phyloP scores from a whole-genome alignment of 2,888 invertebrate genomes.

The Galerucella calmariensis region DNA sequence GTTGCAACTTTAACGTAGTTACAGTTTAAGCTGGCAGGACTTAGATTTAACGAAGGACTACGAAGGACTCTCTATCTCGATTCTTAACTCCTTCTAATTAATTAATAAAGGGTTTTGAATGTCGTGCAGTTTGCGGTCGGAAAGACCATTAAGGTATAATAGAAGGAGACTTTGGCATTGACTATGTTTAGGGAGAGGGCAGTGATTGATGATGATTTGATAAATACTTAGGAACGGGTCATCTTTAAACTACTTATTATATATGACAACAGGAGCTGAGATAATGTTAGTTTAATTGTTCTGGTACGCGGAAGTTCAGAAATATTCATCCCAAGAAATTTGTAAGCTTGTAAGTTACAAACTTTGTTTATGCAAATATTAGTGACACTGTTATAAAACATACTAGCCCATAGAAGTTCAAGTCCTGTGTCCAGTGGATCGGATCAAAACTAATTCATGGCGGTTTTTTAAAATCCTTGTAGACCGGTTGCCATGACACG shows the following conservation, averaged over 20 bases:
- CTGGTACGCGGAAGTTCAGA: background rate
- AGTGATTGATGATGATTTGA: constrained; percentile 38
- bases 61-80: constrained; percentile 24
- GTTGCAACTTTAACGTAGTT: constrained; percentile 36
- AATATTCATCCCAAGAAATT: background rate
- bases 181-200: constrained; percentile 23
- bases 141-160: constrained; percentile 39
- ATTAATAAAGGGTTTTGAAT: constrained; percentile 41
- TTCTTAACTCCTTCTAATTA: constrained; percentile 42
- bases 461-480: too few species aligned
- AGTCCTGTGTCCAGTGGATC: too few species aligned
- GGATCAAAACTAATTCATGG: too few species aligned
- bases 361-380: background rate
- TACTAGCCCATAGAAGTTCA: too few species aligned
- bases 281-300: constrained; percentile 26
- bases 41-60: constrained; percentile 37
- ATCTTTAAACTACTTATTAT: constrained; percentile 19
- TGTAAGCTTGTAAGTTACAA: background rate
- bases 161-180: constrained; percentile 38
- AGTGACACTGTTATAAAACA: too few species aligned
- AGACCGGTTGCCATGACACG: too few species aligned
- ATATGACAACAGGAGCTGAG: background rate
- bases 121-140: constrained; percentile 38
- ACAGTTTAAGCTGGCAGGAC: constrained; percentile 33
- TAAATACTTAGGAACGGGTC: constrained; percentile 27